These are phyloP conservation scores for Himantopus leucocephalus DNA, from an alignment of 2,113 vertebrate genomes.

Conservation along the genomic window DNA sequence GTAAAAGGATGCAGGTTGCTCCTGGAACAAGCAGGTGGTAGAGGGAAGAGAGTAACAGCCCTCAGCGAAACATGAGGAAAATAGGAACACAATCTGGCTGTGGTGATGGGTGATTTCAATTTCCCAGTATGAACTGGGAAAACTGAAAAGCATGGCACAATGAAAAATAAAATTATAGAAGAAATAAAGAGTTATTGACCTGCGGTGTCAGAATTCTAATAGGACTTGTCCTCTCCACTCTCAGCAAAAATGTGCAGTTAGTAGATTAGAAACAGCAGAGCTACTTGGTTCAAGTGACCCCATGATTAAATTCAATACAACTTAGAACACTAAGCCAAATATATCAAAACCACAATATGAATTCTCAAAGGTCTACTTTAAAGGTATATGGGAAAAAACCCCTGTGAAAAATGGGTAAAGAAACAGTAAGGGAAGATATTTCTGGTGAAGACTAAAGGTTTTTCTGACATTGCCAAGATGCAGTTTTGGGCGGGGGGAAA, in stretches of 20 bases:
- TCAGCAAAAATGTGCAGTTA: slow-evolving; percentile 72
- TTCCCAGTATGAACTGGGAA: slow-evolving; percentile 63
- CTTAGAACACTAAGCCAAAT: slow-evolving; percentile 68
- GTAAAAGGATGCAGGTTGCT: neutral
- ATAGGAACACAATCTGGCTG: slow-evolving; percentile 40
- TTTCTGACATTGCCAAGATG: neutral
- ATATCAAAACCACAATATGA: slow-evolving; percentile 53
- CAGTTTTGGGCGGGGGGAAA: neutral
- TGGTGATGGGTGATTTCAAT: slow-evolving; percentile 61
- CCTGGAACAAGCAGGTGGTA: neutral
- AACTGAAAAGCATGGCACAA: slow-evolving; percentile 63
- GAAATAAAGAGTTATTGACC: slow-evolving; percentile 77
- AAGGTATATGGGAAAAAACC: neutral
- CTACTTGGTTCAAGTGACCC: slow-evolving; percentile 71
- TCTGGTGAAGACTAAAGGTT: neutral
- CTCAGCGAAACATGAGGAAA: slow-evolving; percentile 24
- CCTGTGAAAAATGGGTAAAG: neutral
- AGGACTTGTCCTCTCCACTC: slow-evolving; percentile 70
- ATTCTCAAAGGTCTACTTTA: slow-evolving; percentile 63
- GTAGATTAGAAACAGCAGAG: slow-evolving; percentile 77
- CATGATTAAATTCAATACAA: slow-evolving; percentile 71
- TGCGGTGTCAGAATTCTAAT: slow-evolving; percentile 73
- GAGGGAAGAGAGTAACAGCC: neutral
- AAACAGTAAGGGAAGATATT: slow-evolving; percentile 14
- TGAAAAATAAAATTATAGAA: slow-evolving; percentile 74